Conservation (phyloP, 64 coral and sea anemone genomes). For the Stichodactyla helianthus region DNA sequence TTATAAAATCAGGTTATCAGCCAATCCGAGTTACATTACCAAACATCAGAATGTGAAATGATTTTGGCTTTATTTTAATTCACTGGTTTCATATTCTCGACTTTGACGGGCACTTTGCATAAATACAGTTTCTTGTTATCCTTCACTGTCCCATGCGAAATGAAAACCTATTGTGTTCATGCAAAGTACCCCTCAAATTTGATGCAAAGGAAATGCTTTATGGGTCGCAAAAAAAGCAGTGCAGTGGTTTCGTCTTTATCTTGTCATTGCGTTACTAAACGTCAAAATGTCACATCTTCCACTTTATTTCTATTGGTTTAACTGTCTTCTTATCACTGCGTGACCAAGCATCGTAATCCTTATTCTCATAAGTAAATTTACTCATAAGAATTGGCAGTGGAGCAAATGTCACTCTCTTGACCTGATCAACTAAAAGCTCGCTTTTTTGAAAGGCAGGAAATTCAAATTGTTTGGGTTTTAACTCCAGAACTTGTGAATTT, state of each 20-base stretch:
- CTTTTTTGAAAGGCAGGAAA: constrained; percentile 3
- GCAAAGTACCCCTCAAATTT: too few relatives aligned
- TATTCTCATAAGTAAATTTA: constrained; percentile 4
- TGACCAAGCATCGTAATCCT: constrained; percentile 12
- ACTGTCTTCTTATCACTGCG: background rate
- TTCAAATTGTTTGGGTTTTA: background rate
- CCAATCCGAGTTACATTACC: too few relatives aligned
- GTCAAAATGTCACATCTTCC: background rate
- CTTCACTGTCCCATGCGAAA: too few relatives aligned
- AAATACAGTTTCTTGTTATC: too few relatives aligned
- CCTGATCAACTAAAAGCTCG: background rate
- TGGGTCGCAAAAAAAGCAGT: too few relatives aligned
- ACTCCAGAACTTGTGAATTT: background rate
- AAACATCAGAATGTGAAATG: background rate
- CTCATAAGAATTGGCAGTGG: background rate
- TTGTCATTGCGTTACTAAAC: too few relatives aligned
- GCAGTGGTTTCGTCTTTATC: too few relatives aligned
- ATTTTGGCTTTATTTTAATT: background rate
- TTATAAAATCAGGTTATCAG: too few relatives aligned
- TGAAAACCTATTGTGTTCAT: too few relatives aligned
- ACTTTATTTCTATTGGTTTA: background rate
- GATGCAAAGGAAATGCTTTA: too few relatives aligned
- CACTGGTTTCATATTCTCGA: background rate
- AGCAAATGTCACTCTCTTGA: constrained; percentile 4
- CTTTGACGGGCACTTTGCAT: too few relatives aligned